Percentiles rank a stretch among this genome's conserved stretches.
These are phyloP conservation scores for Microtus obscurus DNA, from an alignment of 2,797 vertebrate genomes.

Conservation along the genomic window DNA sequence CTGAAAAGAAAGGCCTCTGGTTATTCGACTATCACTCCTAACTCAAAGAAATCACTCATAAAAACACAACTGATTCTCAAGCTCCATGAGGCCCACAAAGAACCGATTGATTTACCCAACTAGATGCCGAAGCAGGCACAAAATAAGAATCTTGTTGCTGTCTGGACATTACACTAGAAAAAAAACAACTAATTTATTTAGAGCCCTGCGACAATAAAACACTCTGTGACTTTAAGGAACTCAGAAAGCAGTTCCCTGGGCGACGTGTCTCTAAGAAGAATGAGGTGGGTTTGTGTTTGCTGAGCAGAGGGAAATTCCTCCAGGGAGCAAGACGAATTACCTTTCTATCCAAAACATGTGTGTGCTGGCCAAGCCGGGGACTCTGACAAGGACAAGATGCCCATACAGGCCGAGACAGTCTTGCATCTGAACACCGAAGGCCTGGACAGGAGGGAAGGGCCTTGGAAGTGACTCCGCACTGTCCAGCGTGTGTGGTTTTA, in stretches of 20 bases:
- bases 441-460: neutral
- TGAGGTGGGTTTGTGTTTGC: neutral
- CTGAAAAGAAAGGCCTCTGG: neutral
- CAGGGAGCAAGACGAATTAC: neutral
- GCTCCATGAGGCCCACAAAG: neutral
- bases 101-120: neutral
- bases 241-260: neutral
- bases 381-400: no score
- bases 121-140: neutral
- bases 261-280: neutral
- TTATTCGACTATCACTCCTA: neutral
- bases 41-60: constrained; percentile 52
- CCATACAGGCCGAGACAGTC: accelerated
- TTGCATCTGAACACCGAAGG: accelerated
- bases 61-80: neutral
- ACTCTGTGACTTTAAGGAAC: neutral
- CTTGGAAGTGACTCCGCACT: accelerated
- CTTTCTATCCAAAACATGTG: neutral
- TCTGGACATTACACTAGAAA: neutral
- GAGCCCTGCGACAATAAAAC: neutral
- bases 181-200: neutral
- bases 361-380: no score
- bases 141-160: neutral
- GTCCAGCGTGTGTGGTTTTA: neutral
- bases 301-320: neutral